These are phyloP conservation scores for Tribolium madens DNA, from an alignment of 1,140 invertebrate genomes.

Conservation along the genomic window DNA sequence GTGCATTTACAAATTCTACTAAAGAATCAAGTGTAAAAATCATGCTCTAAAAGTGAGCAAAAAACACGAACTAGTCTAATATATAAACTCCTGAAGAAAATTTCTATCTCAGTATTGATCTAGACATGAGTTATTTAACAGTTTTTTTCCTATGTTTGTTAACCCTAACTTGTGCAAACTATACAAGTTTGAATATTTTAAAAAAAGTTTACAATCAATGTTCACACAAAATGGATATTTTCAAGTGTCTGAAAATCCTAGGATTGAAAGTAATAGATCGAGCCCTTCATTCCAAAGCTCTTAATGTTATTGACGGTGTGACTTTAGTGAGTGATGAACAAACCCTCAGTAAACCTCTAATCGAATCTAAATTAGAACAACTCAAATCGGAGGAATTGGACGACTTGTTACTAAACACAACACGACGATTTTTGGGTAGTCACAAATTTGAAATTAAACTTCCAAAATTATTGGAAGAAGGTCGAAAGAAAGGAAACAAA, in stretches of 20 bases:
- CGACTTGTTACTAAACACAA: conserved; percentile 70
- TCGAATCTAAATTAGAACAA: conserved; percentile 69
- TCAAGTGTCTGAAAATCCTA: conserved; percentile 77
- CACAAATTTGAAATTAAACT: conserved; percentile 73
- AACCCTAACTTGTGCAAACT: conserved; percentile 9
- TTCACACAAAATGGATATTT: conserved; percentile 70
- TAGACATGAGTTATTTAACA: neutral
- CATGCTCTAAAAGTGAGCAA: neutral
- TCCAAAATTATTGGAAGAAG: conserved; percentile 69
- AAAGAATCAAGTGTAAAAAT: conserved; percentile 10
- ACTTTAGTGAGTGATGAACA: conserved; percentile 64
- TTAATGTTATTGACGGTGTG: conserved; percentile 75
- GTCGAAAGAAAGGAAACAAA: conserved; percentile 68
- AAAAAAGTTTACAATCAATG: conserved; percentile 73
- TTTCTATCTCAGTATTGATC: neutral
- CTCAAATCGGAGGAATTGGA: conserved; percentile 68
- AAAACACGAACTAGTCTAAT: neutral
- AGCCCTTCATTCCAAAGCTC: conserved; percentile 71
- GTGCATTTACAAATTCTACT: neutral
- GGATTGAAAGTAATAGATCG: conserved; percentile 73
- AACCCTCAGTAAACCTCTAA: conserved; percentile 32
- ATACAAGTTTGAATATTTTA: conserved; percentile 56
- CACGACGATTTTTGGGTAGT: conserved; percentile 71
- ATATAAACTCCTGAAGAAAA: neutral
- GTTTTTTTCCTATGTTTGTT: neutral